Base-by-base conservation (phyloP, 1,140 invertebrate genomes). In the Limonius californicus region DNA sequence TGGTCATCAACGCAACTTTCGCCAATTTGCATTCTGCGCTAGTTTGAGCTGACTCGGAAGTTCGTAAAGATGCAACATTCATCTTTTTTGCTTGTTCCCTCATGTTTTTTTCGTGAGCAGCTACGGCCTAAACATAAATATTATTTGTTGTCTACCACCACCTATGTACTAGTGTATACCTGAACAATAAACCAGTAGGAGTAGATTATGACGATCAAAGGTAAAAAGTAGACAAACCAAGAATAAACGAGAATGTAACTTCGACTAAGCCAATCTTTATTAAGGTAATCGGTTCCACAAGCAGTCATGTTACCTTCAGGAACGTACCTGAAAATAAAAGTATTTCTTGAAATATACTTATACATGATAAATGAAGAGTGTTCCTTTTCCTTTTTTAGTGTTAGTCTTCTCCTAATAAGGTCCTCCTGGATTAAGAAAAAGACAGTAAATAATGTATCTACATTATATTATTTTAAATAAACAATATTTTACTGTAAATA, bases 231-330 rank as follows among this genome's bases (percentile, higher is more conserved):
- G 3, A 85, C 84, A 63, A 87, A 89, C 14, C 86, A 63, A n/a
- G 81, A 82, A 68, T 91, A 90, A 2, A 85, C 78, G 8, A 90
- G 64, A 63, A 90, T 83, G 75, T 90, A 91, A 54, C 87, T 88
- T 54, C 79, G 79, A 67, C 82, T 84, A 9, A 82, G 58, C 81
- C 82, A 84, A 54, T 87, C 84, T 69, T 85, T 83, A 54, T 77
- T 83, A 39, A 94, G 76, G 72, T 92, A 94, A 73, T 94, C 91
- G 58, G 91, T 91, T 19, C 90, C 91, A 71, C 91, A 94, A 15
- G 89, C 87, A 18, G 89, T 92, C 83, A 92, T 86, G 70, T 92
- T 92, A 53, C 89, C 89, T 79, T 93, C 91, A n/a, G 90, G 90
- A 43, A 92, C 88, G 77, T 92, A 94, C 70, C 88, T 89, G 20